Evolutionary conservation across 1,140 invertebrate genomes (phyloP).

Genomic region (Neelides sp.): DNA sequence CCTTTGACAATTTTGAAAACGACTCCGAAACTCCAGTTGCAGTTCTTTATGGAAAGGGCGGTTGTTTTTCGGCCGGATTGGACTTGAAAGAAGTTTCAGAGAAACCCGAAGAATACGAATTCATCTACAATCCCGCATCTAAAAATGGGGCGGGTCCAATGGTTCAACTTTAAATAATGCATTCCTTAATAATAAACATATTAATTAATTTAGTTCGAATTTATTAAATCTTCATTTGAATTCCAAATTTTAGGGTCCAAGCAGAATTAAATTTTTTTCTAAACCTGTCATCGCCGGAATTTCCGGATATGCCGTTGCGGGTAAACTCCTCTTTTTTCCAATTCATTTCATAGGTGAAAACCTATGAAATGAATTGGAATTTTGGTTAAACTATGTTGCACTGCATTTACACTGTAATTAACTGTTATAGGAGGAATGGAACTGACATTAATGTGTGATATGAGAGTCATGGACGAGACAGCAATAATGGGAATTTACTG

Average conservation of each 20-base stretch:
- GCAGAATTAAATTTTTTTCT: slow-evolving; percentile 34
- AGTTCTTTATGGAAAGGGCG: slow-evolving; percentile 43
- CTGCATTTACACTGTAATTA: too few relatives aligned
- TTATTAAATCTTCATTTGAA: slow-evolving; percentile 1
- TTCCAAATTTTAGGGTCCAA: slow-evolving; percentile 36
- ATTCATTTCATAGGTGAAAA: too few relatives aligned
- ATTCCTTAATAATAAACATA: neutral
- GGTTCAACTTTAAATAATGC: slow-evolving; percentile 14
- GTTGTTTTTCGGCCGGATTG: slow-evolving; percentile 46
- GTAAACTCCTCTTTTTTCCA: too few relatives aligned
- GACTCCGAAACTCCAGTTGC: slow-evolving; percentile 37
- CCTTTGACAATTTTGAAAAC: slow-evolving; percentile 41
- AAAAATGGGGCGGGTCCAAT: slow-evolving; percentile 32
- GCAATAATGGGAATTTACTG: slow-evolving; percentile 45
- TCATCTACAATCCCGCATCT: slow-evolving; percentile 15
- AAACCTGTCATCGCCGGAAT: slow-evolving; percentile 58
- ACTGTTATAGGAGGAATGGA: too few relatives aligned
- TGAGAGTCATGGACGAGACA: slow-evolving; percentile 41
- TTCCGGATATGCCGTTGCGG: slow-evolving; percentile 72
- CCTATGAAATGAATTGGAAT: too few relatives aligned
- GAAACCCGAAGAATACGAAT: slow-evolving; percentile 8
- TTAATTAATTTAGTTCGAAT: neutral
- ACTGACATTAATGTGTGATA: slow-evolving; percentile 24
- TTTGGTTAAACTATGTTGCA: too few relatives aligned
- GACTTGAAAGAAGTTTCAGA: slow-evolving; percentile 38